These are phyloP conservation scores for Riparia riparia DNA, from an alignment of 2,113 vertebrate genomes.

Conservation along the genomic window DNA sequence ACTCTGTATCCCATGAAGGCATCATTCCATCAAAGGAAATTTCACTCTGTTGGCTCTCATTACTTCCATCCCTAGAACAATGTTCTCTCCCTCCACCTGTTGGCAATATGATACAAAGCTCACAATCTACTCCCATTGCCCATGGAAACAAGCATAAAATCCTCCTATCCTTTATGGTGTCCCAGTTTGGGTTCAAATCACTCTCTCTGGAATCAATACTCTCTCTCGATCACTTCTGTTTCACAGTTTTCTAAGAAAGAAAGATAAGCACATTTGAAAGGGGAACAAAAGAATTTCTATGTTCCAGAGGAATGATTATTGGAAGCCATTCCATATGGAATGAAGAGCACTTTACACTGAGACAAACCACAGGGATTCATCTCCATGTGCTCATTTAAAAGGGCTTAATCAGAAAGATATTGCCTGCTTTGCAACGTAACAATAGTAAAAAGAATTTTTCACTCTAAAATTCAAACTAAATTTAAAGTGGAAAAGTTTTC, in stretches of 20 bases:
- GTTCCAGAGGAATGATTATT: conserved; percentile 63
- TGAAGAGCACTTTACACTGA: conserved; percentile 34
- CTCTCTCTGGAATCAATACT: conserved; percentile 11
- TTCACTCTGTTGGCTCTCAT: background rate
- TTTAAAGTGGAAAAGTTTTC: background rate
- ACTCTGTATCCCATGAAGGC: background rate
- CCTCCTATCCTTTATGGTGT: background rate
- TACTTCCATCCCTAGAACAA: background rate
- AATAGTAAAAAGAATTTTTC: background rate
- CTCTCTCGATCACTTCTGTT: conserved; percentile 12
- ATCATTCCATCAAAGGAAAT: background rate
- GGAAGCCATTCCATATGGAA: conserved; percentile 55
- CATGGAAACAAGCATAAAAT: background rate
- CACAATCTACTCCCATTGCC: background rate
- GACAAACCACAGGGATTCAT: background rate
- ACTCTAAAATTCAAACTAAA: background rate
- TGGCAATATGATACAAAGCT: background rate
- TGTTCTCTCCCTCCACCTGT: background rate
- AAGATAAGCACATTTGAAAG: conserved; percentile 69
- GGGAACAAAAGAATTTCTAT: conserved; percentile 42
- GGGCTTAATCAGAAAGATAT: background rate
- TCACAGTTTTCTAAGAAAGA: conserved; percentile 21
- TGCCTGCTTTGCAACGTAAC: background rate
- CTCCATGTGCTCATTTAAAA: background rate
- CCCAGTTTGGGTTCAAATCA: background rate